Base-by-base conservation (phyloP, 64 coral and sea anemone species). In the Actinia tenebrosa region DNA sequence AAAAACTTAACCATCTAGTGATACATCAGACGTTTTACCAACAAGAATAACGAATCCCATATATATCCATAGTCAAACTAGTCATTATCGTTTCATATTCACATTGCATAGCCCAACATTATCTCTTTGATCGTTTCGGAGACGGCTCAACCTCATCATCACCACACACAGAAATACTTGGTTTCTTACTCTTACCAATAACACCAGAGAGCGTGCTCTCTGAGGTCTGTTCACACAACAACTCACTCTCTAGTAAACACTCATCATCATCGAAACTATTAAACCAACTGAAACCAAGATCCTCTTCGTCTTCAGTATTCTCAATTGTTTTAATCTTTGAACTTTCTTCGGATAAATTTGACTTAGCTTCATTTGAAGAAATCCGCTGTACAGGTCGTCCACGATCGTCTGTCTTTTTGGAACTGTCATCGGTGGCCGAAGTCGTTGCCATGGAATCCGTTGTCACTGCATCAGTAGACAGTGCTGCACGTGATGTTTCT, bases 211-310 rank as follows among this genome's bases (percentile, higher is more conserved):
- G 7, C 23, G 64, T 69, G n/a, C 10, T 3, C 5, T 27, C 23
- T 42, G 25, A 14, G 1, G 11, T 42, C 5, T 14, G 10, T 42
- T 30, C 26, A 75, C 10, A 14, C 2, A 27, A 9, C 13, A 75
- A 75, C 69, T 75, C 64, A 20, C 77, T 79, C 37, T 43, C 77
- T 47, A 79, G 23, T 44, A 79, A 79, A 79, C 77, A 17, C 3
- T 79, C 45, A 81, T 81, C 79, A 53, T 81, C 50, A 81, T 81
- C 79, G 2, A 81, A 20, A 50, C 79, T 53, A 81, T 3, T 53
- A 20, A 81, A 81, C 79, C 79, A 81, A 81, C 25, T 75, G 69
- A 43, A 75, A 30, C 25, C 69, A 75, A 75, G 9, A 42, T 75
- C 69, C 6, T 75, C 26, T n/a, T 75, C 69, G 0, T 26, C 11